Evolutionary conservation across 2,113 vertebrate genomes (phyloP).

Genomic region (Haemorhous mexicanus): DNA sequence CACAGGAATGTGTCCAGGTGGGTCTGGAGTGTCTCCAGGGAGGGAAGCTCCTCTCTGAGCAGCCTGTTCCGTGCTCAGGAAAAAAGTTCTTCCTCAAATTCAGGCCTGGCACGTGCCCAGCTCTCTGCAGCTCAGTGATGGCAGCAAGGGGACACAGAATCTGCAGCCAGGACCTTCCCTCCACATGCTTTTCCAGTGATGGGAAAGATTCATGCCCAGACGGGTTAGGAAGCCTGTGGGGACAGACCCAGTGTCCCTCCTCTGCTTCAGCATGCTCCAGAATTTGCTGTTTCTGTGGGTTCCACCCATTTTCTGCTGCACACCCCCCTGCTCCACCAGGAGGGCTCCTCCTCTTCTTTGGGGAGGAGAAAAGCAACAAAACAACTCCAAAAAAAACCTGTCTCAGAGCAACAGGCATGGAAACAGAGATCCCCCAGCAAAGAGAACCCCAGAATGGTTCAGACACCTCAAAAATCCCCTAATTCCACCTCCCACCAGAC

Average conservation of each 20-base stretch:
- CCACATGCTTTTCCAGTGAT: rapidly evolving
- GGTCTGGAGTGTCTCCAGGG: neutral
- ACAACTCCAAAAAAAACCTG: rapidly evolving
- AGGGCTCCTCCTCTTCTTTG: neutral
- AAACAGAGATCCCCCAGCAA: neutral
- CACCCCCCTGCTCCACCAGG: rapidly evolving
- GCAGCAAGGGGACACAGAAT: neutral
- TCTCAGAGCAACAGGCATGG: neutral
- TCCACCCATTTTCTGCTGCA: neutral
- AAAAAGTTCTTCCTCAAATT: neutral
- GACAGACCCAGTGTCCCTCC: neutral
- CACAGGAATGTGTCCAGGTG: neutral
- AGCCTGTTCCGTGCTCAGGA: neutral
- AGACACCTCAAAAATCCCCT: neutral
- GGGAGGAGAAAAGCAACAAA: neutral
- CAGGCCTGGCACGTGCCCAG: neutral
- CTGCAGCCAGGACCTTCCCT: neutral
- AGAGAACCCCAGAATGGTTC: neutral
- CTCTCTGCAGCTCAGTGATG: neutral
- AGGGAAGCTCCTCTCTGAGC: neutral
- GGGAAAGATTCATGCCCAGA: neutral
- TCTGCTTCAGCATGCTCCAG: neutral
- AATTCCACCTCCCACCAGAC: neutral
- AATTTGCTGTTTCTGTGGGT: neutral
- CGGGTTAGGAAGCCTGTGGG: neutral